Conservation (phyloP, 2,113 vertebrate species). For the Sorex araneus region DNA sequence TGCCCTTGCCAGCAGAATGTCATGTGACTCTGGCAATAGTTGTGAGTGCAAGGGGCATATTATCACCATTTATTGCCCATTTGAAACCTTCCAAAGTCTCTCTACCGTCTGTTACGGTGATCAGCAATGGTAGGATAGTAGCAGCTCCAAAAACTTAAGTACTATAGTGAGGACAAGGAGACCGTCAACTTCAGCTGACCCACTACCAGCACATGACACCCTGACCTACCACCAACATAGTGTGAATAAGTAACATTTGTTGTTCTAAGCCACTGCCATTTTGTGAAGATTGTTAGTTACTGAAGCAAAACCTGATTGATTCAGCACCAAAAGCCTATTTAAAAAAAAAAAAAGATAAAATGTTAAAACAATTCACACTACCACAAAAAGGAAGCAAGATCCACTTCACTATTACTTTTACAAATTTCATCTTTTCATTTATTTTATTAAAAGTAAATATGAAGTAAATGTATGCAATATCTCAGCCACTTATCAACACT, state of each 20-base stretch:
- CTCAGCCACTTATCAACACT: neutral
- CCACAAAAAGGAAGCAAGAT: neutral
- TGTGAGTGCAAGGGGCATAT: neutral
- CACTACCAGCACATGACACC: no score
- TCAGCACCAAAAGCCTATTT: neutral
- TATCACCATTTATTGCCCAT: neutral
- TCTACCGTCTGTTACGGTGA: conserved; percentile 27
- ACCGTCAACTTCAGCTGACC: neutral
- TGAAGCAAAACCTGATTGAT: neutral
- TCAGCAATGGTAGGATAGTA: neutral
- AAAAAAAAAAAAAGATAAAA: no score
- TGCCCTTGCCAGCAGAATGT: neutral
- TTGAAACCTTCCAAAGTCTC: neutral
- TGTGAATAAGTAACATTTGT: neutral
- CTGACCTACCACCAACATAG: neutral
- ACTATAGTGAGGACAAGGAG: neutral
- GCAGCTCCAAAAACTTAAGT: neutral
- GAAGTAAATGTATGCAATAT: neutral
- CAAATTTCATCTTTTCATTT: conserved; percentile 50
- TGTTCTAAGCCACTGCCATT: neutral
- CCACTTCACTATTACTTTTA: no score
- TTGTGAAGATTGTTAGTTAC: neutral
- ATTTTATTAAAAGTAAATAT: conserved; percentile 39
- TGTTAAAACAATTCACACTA: neutral
- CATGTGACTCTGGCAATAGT: neutral